Evolutionary conservation across 2,888 invertebrate species (phyloP).

Genomic region (Oxystoma pomonae): DNA sequence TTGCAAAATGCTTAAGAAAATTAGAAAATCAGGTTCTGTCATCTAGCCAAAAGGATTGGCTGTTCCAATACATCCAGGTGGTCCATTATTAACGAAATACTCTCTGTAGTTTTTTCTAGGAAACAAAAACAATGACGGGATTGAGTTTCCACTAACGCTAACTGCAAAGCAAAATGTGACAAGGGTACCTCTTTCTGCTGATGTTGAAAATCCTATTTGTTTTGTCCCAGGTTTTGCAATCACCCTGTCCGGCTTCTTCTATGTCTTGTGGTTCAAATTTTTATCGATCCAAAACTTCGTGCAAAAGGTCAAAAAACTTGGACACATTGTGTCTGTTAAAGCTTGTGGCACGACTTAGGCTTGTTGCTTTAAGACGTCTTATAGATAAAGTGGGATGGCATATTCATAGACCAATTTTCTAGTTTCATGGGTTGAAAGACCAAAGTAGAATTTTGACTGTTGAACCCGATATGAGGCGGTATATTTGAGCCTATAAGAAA

Average conservation of each 20-base stretch:
- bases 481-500: too few species aligned
- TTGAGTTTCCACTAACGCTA: neutral
- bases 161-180: conserved; percentile 5
- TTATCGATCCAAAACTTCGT: conserved; percentile 6
- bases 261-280: conserved; percentile 8
- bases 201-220: conserved; percentile 4
- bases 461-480: too few species aligned
- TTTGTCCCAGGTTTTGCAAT: conserved; percentile 7
- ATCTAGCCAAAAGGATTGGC: conserved; percentile 1
- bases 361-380: neutral
- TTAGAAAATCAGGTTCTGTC: neutral
- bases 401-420: neutral
- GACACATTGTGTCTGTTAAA: conserved; percentile 9
- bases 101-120: conserved; percentile 3
- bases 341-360: conserved; percentile 5
- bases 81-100: conserved; percentile 2
- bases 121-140: conserved; percentile 1
- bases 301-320: conserved; percentile 3
- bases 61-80: conserved; percentile 7
- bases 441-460: too few species aligned
- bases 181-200: conserved; percentile 3
- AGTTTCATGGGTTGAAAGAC: too few species aligned
- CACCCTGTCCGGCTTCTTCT: conserved; percentile 7
- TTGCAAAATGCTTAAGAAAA: neutral
- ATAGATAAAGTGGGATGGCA: neutral